Percentiles rank a stretch among this genome's conserved stretches.
These are phyloP conservation scores for Balearica regulorum DNA, from an alignment of 2,797 vertebrate genomes.

Conservation along the genomic window DNA sequence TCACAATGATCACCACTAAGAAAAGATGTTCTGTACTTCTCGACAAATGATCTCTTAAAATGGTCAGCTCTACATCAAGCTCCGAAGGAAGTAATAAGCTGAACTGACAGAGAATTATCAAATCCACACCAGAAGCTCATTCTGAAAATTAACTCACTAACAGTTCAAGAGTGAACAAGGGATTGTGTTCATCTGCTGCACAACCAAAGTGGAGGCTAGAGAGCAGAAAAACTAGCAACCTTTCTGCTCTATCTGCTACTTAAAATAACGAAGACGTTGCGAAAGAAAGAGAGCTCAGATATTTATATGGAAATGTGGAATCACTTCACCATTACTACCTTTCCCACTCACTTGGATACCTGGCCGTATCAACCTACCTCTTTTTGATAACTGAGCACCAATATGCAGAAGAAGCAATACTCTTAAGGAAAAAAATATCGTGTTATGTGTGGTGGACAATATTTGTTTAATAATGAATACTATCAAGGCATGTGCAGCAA, in stretches of 20 bases:
- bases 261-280: background rate
- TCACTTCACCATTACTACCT: background rate
- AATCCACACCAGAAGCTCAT: background rate
- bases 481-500: background rate
- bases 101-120: background rate
- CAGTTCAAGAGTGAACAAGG: background rate
- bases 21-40: background rate
- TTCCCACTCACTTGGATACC: fast-evolving
- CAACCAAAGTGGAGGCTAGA: background rate
- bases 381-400: background rate
- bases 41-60: background rate
- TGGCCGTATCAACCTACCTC: background rate
- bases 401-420: background rate
- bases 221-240: background rate
- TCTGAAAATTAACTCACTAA: background rate
- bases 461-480: background rate
- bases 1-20: background rate
- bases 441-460: background rate
- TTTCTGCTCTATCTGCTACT: background rate
- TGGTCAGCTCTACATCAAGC: background rate
- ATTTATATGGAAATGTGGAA: background rate
- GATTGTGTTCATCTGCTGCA: background rate
- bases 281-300: background rate
- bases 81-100: background rate
- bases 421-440: background rate